These are phyloP conservation scores for Paedocypris micromegethes DNA, from an alignment of 2,797 vertebrate species.

Conservation along the genomic window DNA sequence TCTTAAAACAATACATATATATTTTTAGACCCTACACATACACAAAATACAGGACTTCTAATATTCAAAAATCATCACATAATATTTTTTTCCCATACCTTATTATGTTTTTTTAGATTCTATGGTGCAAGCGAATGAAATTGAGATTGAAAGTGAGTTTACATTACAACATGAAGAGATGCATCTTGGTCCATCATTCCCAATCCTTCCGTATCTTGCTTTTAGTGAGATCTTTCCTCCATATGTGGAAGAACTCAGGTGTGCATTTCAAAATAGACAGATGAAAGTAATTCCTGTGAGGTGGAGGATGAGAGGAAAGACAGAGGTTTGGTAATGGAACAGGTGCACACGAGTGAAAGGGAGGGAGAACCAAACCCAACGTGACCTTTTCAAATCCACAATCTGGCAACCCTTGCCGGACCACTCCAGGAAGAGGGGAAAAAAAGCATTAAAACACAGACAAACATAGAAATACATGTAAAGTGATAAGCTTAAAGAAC, in stretches of 20 bases:
- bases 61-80: too few species aligned
- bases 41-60: too few species aligned
- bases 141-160: too few species aligned
- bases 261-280: constrained; percentile 32
- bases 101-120: too few species aligned
- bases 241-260: constrained; percentile 39
- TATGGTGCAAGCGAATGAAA: too few species aligned
- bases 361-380: constrained; percentile 24
- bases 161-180: background rate
- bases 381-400: constrained; percentile 42
- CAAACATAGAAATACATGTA: background rate
- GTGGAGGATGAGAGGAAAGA: constrained; percentile 29
- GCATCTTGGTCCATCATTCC: constrained; percentile 13
- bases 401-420: constrained; percentile 32
- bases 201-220: constrained; percentile 7
- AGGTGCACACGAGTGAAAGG: constrained; percentile 29
- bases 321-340: constrained; percentile 46
- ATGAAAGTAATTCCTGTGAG: constrained; percentile 44
- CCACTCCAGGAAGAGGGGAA: constrained; percentile 4
- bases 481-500: too few species aligned
- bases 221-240: constrained; percentile 11
- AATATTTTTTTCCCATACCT: too few species aligned
- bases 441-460: constrained; percentile 17
- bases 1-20: too few species aligned
- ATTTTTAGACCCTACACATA: too few species aligned